Percentiles rank a stretch among this genome's conserved stretches.
These are phyloP conservation scores for Hyperoodon ampullatus DNA, from an alignment of 2,113 vertebrate genomes.

Conservation along the genomic window DNA sequence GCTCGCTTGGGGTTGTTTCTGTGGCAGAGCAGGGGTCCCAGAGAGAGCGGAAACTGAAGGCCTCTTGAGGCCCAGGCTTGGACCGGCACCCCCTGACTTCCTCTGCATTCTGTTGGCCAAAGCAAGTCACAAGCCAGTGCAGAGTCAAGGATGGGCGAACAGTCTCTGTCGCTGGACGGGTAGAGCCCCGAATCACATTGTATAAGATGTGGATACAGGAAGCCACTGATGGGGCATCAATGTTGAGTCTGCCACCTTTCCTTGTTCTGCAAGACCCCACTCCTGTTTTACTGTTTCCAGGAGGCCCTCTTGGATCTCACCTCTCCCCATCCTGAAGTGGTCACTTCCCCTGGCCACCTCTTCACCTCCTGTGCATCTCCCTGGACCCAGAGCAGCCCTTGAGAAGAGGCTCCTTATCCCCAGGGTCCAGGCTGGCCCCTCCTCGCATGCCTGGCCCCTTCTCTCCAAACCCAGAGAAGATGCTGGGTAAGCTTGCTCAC, in stretches of 20 bases:
- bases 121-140: neutral
- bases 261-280: neutral
- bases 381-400: neutral
- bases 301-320: neutral
- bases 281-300: neutral
- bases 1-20: neutral
- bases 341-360: neutral
- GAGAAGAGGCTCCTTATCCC: neutral
- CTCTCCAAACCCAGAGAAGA: neutral
- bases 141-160: neutral
- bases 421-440: neutral
- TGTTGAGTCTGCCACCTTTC: neutral
- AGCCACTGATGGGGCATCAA: neutral
- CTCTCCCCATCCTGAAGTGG: neutral
- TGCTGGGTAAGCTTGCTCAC: neutral
- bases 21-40: no score
- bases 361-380: neutral
- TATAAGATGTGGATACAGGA: neutral
- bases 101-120: neutral
- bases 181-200: neutral
- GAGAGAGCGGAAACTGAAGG: accelerated
- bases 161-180: neutral
- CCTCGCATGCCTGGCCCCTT: neutral
- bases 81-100: neutral
- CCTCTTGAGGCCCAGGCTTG: neutral